These are phyloP conservation scores for Amblyopsis hoosieri DNA, from an alignment of 2,797 vertebrate species.

Conservation along the genomic window DNA sequence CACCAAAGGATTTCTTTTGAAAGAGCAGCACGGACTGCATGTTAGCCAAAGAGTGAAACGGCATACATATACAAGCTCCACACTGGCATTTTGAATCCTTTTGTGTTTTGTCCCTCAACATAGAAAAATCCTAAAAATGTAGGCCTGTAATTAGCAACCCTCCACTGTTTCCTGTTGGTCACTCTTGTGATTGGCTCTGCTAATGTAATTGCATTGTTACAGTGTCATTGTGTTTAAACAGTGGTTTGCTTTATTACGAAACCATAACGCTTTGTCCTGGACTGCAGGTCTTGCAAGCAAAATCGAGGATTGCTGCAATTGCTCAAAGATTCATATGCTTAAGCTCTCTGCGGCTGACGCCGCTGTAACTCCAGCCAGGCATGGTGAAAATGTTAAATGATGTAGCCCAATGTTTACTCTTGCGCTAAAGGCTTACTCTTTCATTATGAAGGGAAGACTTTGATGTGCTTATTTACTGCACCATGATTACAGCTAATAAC, in stretches of 20 bases:
- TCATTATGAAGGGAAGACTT: slow-evolving; percentile 19
- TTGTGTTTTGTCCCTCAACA: slow-evolving; percentile 4
- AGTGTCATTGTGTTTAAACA: no score
- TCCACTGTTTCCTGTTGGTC: not conserved
- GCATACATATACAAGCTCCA: slow-evolving; percentile 22
- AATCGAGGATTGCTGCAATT: not conserved
- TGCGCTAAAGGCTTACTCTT: not conserved
- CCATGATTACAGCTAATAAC: not conserved
- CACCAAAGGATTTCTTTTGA: slow-evolving; percentile 41
- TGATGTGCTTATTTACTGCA: slow-evolving; percentile 5
- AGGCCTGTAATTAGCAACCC: not conserved
- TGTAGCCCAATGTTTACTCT: slow-evolving; percentile 20
- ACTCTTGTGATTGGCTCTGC: slow-evolving; percentile 3
- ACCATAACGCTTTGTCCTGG: slow-evolving; percentile 17
- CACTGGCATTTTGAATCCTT: not conserved
- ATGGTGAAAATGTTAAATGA: slow-evolving; percentile 20
- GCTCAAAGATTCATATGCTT: slow-evolving; percentile 34
- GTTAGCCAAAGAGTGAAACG: slow-evolving; percentile 23
- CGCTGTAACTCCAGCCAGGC: slow-evolving; percentile 30
- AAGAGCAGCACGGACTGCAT: slow-evolving; percentile 6
- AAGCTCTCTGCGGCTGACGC: slow-evolving; percentile 17
- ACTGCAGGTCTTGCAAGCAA: slow-evolving; percentile 24
- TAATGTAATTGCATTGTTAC: no score
- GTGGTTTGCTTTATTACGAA: slow-evolving; percentile 18
- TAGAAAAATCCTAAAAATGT: slow-evolving; percentile 42